Evolutionary conservation across 2,797 vertebrate species (phyloP).

Genomic region (Chelonia mydas): DNA sequence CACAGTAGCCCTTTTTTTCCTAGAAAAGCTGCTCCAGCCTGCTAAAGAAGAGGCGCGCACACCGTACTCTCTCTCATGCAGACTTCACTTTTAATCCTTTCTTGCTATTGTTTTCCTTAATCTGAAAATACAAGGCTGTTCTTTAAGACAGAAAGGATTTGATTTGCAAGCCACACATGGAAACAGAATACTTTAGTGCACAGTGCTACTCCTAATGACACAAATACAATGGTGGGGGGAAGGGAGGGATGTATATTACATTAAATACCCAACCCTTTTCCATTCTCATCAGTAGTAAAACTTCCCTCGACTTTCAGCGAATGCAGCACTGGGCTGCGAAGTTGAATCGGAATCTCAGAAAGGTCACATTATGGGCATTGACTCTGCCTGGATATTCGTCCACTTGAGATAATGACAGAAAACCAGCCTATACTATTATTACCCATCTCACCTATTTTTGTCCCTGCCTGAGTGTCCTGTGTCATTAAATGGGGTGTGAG

Average conservation of each 20-base stretch:
- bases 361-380: not conserved
- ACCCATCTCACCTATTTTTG: conserved; percentile 10
- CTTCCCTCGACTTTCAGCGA: not conserved
- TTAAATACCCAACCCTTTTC: not conserved
- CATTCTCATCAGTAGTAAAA: not conserved
- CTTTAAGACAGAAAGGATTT: not conserved
- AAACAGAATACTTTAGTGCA: not conserved
- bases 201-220: not conserved
- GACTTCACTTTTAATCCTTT: not conserved
- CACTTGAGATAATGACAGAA: not conserved
- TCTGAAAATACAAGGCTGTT: not conserved
- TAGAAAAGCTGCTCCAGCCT: not conserved
- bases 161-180: not conserved
- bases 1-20: not conserved
- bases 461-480: conserved; percentile 34
- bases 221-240: not conserved
- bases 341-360: not conserved
- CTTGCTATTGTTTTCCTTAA: not conserved
- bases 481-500: conserved; percentile 11
- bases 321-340: not conserved
- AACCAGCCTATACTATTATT: not conserved
- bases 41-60: not conserved
- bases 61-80: not conserved
- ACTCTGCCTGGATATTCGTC: not conserved
- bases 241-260: not conserved